Evolutionary conservation across 2,113 vertebrate genomes (phyloP).

Genomic region (Micronycteris hirsuta): DNA sequence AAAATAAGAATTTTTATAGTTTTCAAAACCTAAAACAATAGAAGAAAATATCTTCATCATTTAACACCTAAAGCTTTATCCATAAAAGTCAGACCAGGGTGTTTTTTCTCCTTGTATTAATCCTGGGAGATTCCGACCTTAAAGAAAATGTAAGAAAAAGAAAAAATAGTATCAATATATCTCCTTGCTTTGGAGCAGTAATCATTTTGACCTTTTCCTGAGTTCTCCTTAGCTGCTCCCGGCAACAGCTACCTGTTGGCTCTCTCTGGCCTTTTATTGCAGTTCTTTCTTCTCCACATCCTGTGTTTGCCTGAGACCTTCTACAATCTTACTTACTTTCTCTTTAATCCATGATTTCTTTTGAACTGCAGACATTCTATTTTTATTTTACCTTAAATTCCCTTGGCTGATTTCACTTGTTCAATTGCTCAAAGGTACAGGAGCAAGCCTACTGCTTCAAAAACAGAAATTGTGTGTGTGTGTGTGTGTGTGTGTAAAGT

Average conservation of each 20-base stretch:
- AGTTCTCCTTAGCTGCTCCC: neutral
- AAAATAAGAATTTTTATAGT: slow-evolving; percentile 9
- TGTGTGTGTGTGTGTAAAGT: neutral
- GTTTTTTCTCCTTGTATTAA: neutral
- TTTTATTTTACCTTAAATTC: slow-evolving; percentile 53
- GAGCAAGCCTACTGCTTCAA: neutral
- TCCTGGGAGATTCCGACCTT: slow-evolving; percentile 14
- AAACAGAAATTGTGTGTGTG: neutral
- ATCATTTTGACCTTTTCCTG: neutral
- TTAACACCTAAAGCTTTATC: slow-evolving; percentile 26
- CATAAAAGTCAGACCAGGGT: neutral
- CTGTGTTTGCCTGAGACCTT: neutral
- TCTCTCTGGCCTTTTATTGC: slow-evolving; percentile 4
- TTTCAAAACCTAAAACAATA: slow-evolving; percentile 33
- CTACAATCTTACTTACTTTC: slow-evolving; percentile 5
- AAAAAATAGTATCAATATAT: neutral
- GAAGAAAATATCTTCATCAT: slow-evolving; percentile 43
- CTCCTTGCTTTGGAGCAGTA: neutral
- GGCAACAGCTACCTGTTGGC: neutral
- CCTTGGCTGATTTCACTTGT: neutral
- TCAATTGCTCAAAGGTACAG: neutral
- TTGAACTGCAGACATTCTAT: neutral
- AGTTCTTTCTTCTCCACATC: slow-evolving; percentile 31
- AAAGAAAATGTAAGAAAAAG: neutral
- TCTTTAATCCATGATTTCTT: neutral